These are phyloP conservation scores for Andricus grossulariae DNA, from an alignment of 1,140 invertebrate species.

Conservation along the genomic window DNA sequence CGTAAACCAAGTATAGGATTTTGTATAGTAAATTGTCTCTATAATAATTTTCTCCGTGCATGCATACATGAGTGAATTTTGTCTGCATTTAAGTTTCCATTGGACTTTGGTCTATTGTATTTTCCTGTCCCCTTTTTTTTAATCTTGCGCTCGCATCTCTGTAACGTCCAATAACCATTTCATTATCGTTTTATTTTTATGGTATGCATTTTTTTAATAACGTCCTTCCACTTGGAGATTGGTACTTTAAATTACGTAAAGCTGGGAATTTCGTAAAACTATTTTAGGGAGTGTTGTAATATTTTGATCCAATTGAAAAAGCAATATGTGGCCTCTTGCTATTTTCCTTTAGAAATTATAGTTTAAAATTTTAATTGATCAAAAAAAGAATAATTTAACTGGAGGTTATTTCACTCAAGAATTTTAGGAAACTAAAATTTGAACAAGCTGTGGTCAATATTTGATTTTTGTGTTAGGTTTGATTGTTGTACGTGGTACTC, in stretches of 20 bases:
- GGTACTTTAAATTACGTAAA: neutral
- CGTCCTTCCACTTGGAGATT: neutral
- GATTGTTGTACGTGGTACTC: too few relatives aligned
- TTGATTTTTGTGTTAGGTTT: too few relatives aligned
- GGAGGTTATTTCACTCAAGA: too few relatives aligned
- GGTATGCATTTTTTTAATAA: neutral
- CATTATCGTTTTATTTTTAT: neutral
- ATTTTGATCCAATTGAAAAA: too few relatives aligned
- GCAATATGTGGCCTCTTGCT: too few relatives aligned
- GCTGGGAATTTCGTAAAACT: too few relatives aligned
- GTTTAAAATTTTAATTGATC: too few relatives aligned
- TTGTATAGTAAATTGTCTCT: neutral
- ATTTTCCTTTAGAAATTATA: too few relatives aligned
- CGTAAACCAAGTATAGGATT: neutral
- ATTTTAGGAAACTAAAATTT: too few relatives aligned
- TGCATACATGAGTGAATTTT: neutral
- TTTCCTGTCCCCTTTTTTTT: neutral
- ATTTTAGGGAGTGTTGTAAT: too few relatives aligned
- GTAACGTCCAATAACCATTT: neutral
- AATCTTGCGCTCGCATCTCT: neutral
- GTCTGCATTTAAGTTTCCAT: neutral
- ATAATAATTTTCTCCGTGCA: neutral
- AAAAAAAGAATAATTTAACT: too few relatives aligned
- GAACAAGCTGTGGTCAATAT: too few relatives aligned
- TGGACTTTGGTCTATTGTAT: neutral